phyloP scores from a whole-genome alignment of 2,797 vertebrate genomes.

The Eulemur albifrons region DNA sequence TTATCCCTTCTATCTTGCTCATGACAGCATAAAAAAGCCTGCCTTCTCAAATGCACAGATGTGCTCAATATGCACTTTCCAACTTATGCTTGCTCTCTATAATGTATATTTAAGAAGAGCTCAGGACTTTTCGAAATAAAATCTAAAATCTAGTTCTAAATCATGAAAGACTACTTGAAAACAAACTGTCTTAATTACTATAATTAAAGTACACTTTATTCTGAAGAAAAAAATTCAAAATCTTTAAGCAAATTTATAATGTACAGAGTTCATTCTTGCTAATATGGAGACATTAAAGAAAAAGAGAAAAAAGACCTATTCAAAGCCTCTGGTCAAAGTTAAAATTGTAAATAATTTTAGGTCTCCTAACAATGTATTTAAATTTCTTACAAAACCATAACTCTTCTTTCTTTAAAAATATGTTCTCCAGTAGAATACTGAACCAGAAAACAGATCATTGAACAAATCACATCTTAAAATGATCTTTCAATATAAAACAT shows the following conservation, averaged over 20 bases:
- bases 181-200: neutral
- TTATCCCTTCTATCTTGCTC: conserved; percentile 31
- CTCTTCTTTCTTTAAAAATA: conserved; percentile 17
- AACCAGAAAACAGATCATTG: conserved; percentile 35
- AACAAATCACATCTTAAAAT: conserved; percentile 29
- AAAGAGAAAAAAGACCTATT: neutral
- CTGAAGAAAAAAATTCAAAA: conserved; percentile 33
- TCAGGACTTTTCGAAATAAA: neutral
- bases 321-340: conserved; percentile 7
- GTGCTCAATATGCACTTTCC: neutral
- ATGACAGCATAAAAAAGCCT: neutral
- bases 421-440: neutral
- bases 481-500: neutral
- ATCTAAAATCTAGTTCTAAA: neutral
- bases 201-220: conserved; percentile 18
- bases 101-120: neutral
- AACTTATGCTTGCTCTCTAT: neutral
- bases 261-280: neutral
- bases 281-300: neutral
- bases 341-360: conserved; percentile 5
- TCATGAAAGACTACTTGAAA: conserved; percentile 37
- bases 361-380: neutral
- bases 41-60: conserved; percentile 13
- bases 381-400: conserved; percentile 40
- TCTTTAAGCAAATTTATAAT: conserved; percentile 46